phyloP scores from a whole-genome alignment of 2,797 vertebrate species.

The Glossophaga mutica region DNA sequence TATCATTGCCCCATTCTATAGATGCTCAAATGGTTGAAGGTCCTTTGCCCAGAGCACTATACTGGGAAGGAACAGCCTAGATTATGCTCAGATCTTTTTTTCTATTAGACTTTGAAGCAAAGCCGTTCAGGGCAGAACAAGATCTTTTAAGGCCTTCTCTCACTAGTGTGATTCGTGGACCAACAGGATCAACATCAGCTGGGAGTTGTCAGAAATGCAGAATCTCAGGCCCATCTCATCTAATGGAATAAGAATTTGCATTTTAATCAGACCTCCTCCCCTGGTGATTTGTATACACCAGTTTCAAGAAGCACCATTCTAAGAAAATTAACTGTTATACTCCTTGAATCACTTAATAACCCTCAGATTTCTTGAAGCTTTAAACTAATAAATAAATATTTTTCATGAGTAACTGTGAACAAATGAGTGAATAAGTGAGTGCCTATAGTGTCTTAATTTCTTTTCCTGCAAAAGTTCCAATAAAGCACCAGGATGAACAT shows the following conservation, averaged over 20 bases:
- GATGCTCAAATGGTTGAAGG: background rate
- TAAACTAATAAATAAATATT: constrained; percentile 9
- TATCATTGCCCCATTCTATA: background rate
- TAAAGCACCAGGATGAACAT: background rate
- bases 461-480: background rate
- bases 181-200: background rate
- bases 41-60: background rate
- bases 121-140: background rate
- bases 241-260: background rate
- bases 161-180: rapidly evolving
- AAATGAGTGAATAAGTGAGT: background rate
- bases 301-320: background rate
- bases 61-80: background rate
- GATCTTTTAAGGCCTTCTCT: background rate
- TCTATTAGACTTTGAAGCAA: background rate
- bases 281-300: background rate
- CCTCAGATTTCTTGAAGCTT: background rate
- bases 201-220: background rate
- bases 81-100: background rate
- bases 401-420: background rate
- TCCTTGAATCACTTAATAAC: background rate
- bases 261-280: background rate
- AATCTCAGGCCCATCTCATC: background rate
- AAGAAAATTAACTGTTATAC: background rate
- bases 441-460: background rate